Base-by-base conservation (phyloP, 2,113 vertebrate genomes). In the Microtus montanus region DNA sequence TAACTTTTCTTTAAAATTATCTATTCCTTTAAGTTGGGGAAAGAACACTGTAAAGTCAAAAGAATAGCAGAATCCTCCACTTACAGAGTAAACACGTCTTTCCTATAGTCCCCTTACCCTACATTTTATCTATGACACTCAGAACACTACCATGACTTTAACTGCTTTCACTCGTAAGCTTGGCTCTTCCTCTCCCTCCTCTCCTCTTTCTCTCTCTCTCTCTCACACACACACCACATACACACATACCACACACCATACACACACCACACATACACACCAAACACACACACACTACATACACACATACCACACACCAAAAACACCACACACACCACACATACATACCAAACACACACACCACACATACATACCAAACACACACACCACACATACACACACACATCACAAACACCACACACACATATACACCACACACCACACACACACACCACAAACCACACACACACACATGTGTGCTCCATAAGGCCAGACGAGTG, bases 21-120 rank as follows among this genome's bases (percentile, higher is more conserved):
- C 87, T 79, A 78, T 82, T 91, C 63, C 58, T 90, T 91, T 70
- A 61, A 73, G 85, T 28, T 68, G 1, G 17, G 5, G 12, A 63
- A 91, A 92, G 87, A 71, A 52, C 30, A 92, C 63, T 20, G 22
- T 66, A 89, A 83, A 91, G 13, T 58, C 38, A 70, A 95, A 91
- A 93, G 14, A 93, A 75, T 33, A 85, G 68, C 26, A 11, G 13
- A 87, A 85, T 54, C 3, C 41, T 41, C 86, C 3, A 52, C 6
- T 26, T 85, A 75, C 2, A 71, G 61, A n/a, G 70, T 38, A 44
- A 87, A 71, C 44, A 19, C 4, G 38, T 58, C 13, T 8, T 13
- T 35, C 73, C 73, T 63, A 20, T 38, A 52, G 8, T 87, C 58
- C 10, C 4, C 64, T 93, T 70, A 54, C n/a, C 28, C 13, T 66